Evolutionary conservation across 2,113 vertebrate species (phyloP), one percentile per base, ranked within the genome.

Genomic region (Hyaena hyaena): DNA sequence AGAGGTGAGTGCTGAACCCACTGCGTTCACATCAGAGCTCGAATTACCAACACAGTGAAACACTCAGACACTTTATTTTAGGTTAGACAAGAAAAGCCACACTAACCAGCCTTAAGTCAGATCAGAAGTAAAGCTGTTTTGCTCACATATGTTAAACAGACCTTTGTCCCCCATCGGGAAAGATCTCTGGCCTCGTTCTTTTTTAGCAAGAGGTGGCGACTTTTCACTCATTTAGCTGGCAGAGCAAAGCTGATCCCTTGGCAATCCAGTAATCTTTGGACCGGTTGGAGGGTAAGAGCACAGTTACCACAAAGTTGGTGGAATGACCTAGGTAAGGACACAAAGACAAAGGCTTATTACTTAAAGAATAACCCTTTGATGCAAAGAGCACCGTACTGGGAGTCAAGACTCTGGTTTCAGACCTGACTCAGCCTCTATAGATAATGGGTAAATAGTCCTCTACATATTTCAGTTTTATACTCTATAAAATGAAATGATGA

Each of bases 231-330:
- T 98, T 98, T 80, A 99, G 93, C 87, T 99, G 98, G 96, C 98
- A 99, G 94, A 99, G 98, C 53, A 99, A 95, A 23, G 98, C 98
- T 0, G 99, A 99, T 5, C 98, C 98, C 98, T 99, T 99, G 90
- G 98, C 98, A 90, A 99, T 99, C 99, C 99, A 99, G 71, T 99
- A 99, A 86, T 99, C 98, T 10, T 94, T 99, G 92, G 98, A 80
- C 50, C 76, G 97, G 58, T 98, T 98, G 90, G 99, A 99, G 74
- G 98, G 98, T 89, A 99, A 92, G 96, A 99, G 98, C 76, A 99
- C 95, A 0, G 98, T 99, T 91, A 99, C 98, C 85, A 99, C 98
- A 95, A 99, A 99, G 97, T 99, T 98, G 91, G 98, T 99, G 26
- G 99, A 99, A 98, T 98, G 98, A 71, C 98, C 99, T 99, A 96